phyloP scores from a whole-genome alignment of 2,797 vertebrate species.

The Amblyraja radiata region DNA sequence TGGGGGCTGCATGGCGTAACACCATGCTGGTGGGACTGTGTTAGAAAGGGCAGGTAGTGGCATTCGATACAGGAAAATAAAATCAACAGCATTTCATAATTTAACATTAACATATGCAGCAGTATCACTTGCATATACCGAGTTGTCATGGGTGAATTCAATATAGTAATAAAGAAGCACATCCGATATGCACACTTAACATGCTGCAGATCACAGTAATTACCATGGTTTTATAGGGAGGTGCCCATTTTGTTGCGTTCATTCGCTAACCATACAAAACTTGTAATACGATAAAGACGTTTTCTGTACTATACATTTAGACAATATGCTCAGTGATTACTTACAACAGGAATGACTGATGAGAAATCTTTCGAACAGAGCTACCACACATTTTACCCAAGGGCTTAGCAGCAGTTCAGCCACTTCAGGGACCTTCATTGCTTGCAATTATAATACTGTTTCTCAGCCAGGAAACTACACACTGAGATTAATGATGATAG shows the following conservation, averaged over 20 bases:
- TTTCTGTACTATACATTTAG: slow-evolving; percentile 18
- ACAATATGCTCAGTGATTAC: slow-evolving; percentile 33
- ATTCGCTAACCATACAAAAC: neutral
- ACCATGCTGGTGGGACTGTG: neutral
- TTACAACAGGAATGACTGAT: slow-evolving; percentile 36
- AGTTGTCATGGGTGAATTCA: slow-evolving; percentile 13
- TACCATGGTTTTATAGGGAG: slow-evolving; percentile 25
- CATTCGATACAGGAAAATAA: neutral
- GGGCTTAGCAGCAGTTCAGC: slow-evolving; percentile 10
- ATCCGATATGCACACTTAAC: slow-evolving; percentile 31
- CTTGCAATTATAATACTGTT: slow-evolving; percentile 37
- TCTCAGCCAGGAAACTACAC: slow-evolving; percentile 27
- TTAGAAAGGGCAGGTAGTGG: slow-evolving; percentile 16
- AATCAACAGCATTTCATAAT: neutral
- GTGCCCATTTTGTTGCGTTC: neutral
- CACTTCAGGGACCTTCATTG: slow-evolving; percentile 26
- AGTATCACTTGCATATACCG: slow-evolving; percentile 7
- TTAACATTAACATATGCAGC: slow-evolving; percentile 17
- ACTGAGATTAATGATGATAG: neutral
- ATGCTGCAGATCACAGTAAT: slow-evolving; percentile 26
- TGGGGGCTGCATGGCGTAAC: neutral
- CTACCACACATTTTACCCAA: neutral
- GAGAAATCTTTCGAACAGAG: neutral
- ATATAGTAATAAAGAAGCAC: slow-evolving; percentile 21
- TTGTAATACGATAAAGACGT: slow-evolving; percentile 14